These are phyloP conservation scores for Zapus hudsonius DNA, from an alignment of 2,113 vertebrate species.

Conservation along the genomic window DNA sequence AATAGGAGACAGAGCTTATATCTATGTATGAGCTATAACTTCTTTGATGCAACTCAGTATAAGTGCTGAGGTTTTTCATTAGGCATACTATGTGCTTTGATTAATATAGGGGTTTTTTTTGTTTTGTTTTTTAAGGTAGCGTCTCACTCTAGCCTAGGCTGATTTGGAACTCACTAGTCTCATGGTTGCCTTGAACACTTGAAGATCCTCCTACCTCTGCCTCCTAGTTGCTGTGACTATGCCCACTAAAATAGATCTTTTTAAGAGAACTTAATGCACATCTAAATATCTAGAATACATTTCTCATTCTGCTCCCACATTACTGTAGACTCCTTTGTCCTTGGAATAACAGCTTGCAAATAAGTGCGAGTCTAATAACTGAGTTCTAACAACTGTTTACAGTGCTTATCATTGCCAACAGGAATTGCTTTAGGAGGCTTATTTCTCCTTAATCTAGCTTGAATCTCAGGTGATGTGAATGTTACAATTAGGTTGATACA, in stretches of 20 bases:
- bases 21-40: neutral
- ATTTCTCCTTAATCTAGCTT: constrained; percentile 1
- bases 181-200: too few relatives aligned
- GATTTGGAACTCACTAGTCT: too few relatives aligned
- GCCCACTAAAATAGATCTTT: constrained; percentile 29
- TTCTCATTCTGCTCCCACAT: neutral
- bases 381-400: constrained; percentile 1
- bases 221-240: too few relatives aligned
- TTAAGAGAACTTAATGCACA: neutral
- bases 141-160: too few relatives aligned
- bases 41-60: constrained; percentile 29
- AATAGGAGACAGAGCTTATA: neutral
- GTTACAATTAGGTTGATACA: constrained; percentile 8
- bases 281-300: constrained; percentile 52
- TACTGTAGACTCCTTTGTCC: neutral
- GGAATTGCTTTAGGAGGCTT: constrained; percentile 29
- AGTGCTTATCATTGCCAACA: constrained; percentile 41
- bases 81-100: constrained; percentile 37
- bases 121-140: too few relatives aligned
- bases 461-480: constrained; percentile 62
- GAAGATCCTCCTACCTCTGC: too few relatives aligned
- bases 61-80: constrained; percentile 55
- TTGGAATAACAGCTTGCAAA: constrained; percentile 56
- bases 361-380: constrained; percentile 9
- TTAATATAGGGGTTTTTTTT: constrained; percentile 49